Evolutionary conservation across 1,140 invertebrate species (phyloP).

Genomic region (Orchestia grillus): DNA sequence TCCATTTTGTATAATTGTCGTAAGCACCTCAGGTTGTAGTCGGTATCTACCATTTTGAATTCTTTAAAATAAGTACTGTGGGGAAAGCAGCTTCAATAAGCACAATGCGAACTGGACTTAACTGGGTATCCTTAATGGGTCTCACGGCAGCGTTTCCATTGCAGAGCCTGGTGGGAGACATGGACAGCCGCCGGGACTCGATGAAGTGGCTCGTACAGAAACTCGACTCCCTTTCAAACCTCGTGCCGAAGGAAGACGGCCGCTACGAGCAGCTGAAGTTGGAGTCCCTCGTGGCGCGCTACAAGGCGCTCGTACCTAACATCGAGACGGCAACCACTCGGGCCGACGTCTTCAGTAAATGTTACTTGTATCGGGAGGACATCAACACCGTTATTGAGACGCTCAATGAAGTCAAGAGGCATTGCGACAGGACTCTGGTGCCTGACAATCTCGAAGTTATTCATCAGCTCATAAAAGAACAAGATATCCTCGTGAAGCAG

Average conservation of each 20-base stretch:
- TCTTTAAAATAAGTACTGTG: too few relatives aligned
- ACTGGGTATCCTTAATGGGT: not conserved
- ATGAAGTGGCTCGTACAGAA: conserved; percentile 95
- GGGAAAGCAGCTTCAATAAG: too few relatives aligned
- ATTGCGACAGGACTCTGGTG: conserved; percentile 56
- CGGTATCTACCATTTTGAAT: too few relatives aligned
- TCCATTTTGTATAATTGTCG: too few relatives aligned
- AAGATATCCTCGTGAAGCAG: conserved; percentile 84
- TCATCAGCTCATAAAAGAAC: conserved; percentile 75
- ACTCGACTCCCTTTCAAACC: conserved; percentile 85
- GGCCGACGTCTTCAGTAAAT: conserved; percentile 91
- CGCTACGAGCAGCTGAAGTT: conserved; percentile 82
- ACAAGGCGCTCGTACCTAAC: conserved; percentile 90
- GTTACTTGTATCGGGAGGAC: conserved; percentile 90
- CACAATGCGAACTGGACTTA: not conserved
- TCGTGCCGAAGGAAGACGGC: conserved; percentile 84
- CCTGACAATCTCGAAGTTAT: conserved; percentile 77
- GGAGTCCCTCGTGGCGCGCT: conserved; percentile 85
- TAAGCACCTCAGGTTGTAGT: too few relatives aligned
- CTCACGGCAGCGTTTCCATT: not conserved
- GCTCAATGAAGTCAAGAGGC: conserved; percentile 62
- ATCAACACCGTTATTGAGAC: conserved; percentile 75
- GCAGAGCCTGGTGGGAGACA: conserved; percentile 88
- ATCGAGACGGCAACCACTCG: conserved; percentile 93
- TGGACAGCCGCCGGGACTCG: conserved; percentile 88